A percentile compares a stretch with the other conserved stretches of the same genome.
Conservation (phyloP, 2,113 vertebrate genomes). For the Phaethornis superciliosus region DNA sequence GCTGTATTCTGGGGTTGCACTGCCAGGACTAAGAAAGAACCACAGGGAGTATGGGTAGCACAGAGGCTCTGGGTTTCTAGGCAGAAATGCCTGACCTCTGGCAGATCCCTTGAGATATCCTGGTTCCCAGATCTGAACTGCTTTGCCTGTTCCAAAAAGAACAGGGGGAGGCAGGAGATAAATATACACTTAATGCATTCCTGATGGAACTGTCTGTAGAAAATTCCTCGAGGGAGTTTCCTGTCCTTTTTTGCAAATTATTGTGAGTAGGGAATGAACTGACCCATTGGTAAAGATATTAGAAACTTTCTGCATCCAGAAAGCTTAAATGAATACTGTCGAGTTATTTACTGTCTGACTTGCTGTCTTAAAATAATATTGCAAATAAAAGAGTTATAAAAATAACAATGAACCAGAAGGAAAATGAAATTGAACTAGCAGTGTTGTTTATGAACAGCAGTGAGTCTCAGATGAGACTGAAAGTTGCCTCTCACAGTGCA, state of each 20-base stretch:
- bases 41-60: not conserved
- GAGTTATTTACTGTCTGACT: not conserved
- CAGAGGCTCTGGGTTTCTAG: not conserved
- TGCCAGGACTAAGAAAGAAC: slow-evolving; percentile 47
- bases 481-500: slow-evolving; percentile 20
- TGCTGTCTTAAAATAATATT: slow-evolving; percentile 47
- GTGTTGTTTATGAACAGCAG: not conserved
- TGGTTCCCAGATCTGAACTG: slow-evolving; percentile 26
- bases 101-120: slow-evolving; percentile 54
- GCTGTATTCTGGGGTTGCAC: not conserved
- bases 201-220: slow-evolving; percentile 46
- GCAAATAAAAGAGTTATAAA: slow-evolving; percentile 61
- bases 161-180: slow-evolving; percentile 50
- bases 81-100: slow-evolving; percentile 58
- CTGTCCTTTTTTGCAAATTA: slow-evolving; percentile 21
- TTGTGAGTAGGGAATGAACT: not conserved
- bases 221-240: slow-evolving; percentile 65
- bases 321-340: not conserved
- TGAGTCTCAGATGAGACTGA: not conserved
- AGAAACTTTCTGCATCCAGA: slow-evolving; percentile 1
- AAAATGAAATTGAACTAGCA: slow-evolving; percentile 5
- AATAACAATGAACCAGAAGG: slow-evolving; percentile 37
- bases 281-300: slow-evolving; percentile 13
- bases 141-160: slow-evolving; percentile 40
- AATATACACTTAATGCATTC: slow-evolving; percentile 66